Base-by-base conservation (phyloP, 1,140 invertebrate species). In the Drosophila albomicans region DNA sequence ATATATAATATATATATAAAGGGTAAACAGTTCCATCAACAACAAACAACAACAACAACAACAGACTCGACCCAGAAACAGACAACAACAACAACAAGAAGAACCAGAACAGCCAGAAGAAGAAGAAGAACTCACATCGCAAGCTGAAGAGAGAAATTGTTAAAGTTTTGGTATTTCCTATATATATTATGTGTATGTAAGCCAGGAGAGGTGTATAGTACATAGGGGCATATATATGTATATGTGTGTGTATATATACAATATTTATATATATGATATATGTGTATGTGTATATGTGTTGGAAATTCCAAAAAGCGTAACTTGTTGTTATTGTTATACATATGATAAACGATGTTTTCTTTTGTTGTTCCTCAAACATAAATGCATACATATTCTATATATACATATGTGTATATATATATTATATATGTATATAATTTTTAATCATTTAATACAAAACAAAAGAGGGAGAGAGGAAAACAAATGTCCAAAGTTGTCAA, bases 401-500 rank as follows among this genome's bases (percentile, higher is more conserved):
- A 51, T 62, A 63, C 68, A 59, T 62, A 64, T 66, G 16, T 46
- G 28, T 57, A 49, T 76, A 62, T 56, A 51, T 43, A 58, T 63
- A 63, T 13, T 38, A 61, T 54, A 46, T 62, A 66, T 72, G 62
- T 57, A 78, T 62, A 28, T 49, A 30, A 48, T 51, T 75, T 75
- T 75, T 57, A 25, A 43, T 77, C 5, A 2, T 48, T 48, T 15
- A 25, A 25, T 25, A 8, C 7, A 38, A 38, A 32, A 32, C 32
- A 32, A 57, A 25, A 20, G 10, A 56, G 4, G 8, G 8, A 43
- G 15, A 68, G 71, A 20, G 16, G 59, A 68, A 75, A 84, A 79
- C 54, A 75, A 82, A 82, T 86, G 82, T 81, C 82, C 79, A 86
- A 86, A 86, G 82, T 71, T 86, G 78, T 87, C 82, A 82, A 87